Conservation (phyloP, 2,113 vertebrate genomes). For the Prionailurus bengalensis region DNA sequence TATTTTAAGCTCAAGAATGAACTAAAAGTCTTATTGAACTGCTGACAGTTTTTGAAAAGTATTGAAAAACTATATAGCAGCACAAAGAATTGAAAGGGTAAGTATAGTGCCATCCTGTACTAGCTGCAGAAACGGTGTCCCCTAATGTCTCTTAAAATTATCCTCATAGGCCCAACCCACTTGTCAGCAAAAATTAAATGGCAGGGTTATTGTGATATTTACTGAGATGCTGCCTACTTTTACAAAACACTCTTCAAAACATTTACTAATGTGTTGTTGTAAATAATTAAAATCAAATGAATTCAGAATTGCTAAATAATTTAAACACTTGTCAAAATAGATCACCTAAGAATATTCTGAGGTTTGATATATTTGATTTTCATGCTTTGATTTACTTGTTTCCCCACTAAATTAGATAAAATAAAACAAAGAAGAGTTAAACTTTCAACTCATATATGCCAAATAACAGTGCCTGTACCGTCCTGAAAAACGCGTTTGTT, state of each 20-base stretch:
- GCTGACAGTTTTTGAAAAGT: slow-evolving; percentile 65
- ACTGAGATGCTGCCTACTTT: slow-evolving; percentile 44
- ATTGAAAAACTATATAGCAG: slow-evolving; percentile 58
- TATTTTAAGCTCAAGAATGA: slow-evolving; percentile 69
- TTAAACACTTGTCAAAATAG: slow-evolving; percentile 76
- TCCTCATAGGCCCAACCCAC: slow-evolving; percentile 33
- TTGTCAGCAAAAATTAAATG: slow-evolving; percentile 81
- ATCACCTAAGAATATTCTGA: slow-evolving; percentile 62
- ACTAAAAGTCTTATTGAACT: slow-evolving; percentile 63
- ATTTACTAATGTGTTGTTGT: slow-evolving; percentile 68
- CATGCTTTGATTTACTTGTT: slow-evolving; percentile 53
- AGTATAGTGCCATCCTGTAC: background rate
- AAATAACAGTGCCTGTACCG: background rate
- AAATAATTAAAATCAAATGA: slow-evolving; percentile 81
- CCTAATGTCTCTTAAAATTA: slow-evolving; percentile 6
- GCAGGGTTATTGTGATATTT: slow-evolving; percentile 10
- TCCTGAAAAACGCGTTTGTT: background rate
- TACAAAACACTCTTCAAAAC: slow-evolving; percentile 67
- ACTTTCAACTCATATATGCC: background rate
- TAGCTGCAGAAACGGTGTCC: background rate
- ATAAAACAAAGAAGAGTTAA: slow-evolving; percentile 33
- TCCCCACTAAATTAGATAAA: slow-evolving; percentile 58
- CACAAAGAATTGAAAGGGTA: slow-evolving; percentile 46
- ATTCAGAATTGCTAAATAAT: slow-evolving; percentile 78
- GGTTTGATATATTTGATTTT: slow-evolving; percentile 63